These are phyloP conservation scores for Australoheros facetus DNA, from an alignment of 2,797 vertebrate genomes.

Conservation along the genomic window DNA sequence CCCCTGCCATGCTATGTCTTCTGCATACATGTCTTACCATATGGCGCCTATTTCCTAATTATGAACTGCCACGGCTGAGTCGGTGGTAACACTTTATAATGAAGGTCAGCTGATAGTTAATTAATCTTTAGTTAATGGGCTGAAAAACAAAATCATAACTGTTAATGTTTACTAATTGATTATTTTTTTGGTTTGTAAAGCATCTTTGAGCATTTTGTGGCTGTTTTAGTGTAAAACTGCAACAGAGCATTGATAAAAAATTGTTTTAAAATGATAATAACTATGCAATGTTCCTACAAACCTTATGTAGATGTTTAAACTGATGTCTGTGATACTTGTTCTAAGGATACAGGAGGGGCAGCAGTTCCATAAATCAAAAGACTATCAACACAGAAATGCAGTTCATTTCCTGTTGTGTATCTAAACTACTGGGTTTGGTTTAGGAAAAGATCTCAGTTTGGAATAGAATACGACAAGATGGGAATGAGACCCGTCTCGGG, in stretches of 20 bases:
- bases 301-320: fast-evolving
- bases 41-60: conserved; percentile 14
- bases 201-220: neutral
- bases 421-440: neutral
- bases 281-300: neutral
- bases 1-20: conserved; percentile 39
- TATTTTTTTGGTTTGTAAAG: neutral
- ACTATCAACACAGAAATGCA: neutral
- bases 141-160: too few species aligned
- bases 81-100: neutral
- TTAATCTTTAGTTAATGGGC: too few species aligned
- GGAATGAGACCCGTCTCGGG: neutral
- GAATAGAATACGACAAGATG: neutral
- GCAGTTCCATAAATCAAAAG: too few species aligned
- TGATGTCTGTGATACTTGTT: neutral
- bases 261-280: neutral
- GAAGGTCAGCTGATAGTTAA: too few species aligned
- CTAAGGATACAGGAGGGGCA: fast-evolving
- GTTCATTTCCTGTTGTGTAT: neutral
- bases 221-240: neutral
- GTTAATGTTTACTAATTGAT: too few species aligned
- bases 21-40: conserved; percentile 21
- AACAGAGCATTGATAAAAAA: neutral
- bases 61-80: neutral
- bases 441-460: neutral